Evolutionary conservation across 2,888 invertebrate species (phyloP), one percentile per base, ranked within the genome.

Genomic region (Nomada flava): DNA sequence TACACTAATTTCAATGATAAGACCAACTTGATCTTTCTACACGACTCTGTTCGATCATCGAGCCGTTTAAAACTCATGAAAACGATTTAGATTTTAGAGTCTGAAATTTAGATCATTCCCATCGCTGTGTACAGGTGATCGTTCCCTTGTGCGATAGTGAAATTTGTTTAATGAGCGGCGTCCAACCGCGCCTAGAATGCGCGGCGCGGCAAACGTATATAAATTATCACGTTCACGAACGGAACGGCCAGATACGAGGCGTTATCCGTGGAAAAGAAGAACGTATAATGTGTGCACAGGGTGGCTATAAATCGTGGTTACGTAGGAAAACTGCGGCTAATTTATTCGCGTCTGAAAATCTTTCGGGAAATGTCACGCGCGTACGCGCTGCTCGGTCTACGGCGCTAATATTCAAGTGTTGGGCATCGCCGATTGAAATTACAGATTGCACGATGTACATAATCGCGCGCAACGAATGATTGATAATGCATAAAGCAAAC

Each of bases 311-410:
- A 79, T 82, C 70, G 20, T 23, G 20, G n/a, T 2, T 20, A 36
- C 36, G 71, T 55, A 63, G 13, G 53, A 47, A n/a, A 67, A 65
- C 20, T 53, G 47, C 15, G 23, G 60, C 23, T 71, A 50, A 79
- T 79, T 71, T 77, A 70, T 65, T 18, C 42, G 20, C 18, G 10
- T 15, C 15, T 63, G 63, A 79, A 63, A 64, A 76, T 64, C 57
- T 29, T 20, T 47, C 20, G 57, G 76, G 42, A 79, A 76, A 79
- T 79, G 60, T 71, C 79, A 62, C 55, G 13, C n/a, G 42, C 11
- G 13, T 47, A 47, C 13, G 11, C 18, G 52, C 11, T 53, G 47
- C 47, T 47, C 15, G 13, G 2, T 11, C 47, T 47, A 15, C 1
- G 47, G 29, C 65, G 36, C 47, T 71, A 64, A 76, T 65, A 71